A percentile compares a stretch with the other conserved stretches of the same genome.
phyloP scores from a whole-genome alignment of 2,113 vertebrate species.

The Coryphaenoides rupestris region DNA sequence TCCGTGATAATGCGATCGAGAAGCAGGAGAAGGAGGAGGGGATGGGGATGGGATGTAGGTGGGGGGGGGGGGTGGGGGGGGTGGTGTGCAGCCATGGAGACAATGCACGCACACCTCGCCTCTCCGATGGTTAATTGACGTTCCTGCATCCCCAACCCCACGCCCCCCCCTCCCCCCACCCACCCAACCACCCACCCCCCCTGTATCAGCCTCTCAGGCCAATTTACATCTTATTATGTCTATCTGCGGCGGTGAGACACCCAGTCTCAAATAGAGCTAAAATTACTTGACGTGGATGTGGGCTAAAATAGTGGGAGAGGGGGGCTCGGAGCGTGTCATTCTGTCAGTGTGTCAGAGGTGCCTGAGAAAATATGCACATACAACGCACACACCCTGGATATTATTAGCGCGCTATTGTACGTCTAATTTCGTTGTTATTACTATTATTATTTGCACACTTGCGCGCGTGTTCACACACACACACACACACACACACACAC shows the following conservation, averaged over 20 bases:
- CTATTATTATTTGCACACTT: neutral
- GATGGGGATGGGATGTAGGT: no score
- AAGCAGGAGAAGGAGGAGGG: no score
- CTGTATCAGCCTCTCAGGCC: conserved; percentile 58
- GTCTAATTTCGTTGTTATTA: neutral
- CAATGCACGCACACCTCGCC: conserved; percentile 36
- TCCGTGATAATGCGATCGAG: no score
- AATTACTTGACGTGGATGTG: no score
- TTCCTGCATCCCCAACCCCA: conserved; percentile 53
- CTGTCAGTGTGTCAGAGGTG: neutral
- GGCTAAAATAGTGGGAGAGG: no score
- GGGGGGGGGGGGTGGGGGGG: no score
- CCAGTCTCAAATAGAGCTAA: conserved; percentile 49
- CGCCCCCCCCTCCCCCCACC: conserved; percentile 33
- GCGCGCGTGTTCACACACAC: no score
- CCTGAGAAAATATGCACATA: neutral
- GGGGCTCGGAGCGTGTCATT: conserved; percentile 16
- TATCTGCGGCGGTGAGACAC: conserved; percentile 61
- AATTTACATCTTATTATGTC: conserved; percentile 72
- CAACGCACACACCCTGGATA: neutral
- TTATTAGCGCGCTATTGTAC: neutral
- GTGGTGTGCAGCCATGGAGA: conserved; percentile 19
- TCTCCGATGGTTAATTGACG: conserved; percentile 58
- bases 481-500: no score
- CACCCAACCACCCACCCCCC: conserved; percentile 26